Percentiles rank a stretch among this genome's conserved stretches.
Conservation (phyloP, 2,888 invertebrate genomes). For the Microctonus aethiopoides region DNA sequence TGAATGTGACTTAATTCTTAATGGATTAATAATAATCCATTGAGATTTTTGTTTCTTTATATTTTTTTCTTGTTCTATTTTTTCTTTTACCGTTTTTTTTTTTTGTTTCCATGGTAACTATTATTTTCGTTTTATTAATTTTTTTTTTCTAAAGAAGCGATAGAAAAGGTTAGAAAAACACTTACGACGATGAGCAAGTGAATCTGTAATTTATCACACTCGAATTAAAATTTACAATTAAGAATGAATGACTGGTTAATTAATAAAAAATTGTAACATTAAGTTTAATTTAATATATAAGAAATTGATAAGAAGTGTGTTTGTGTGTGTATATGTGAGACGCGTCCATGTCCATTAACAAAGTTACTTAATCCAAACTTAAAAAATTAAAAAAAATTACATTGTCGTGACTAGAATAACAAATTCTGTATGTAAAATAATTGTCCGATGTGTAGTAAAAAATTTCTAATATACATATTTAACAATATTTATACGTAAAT, state of each 20-base stretch:
- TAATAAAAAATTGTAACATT: constrained; percentile 13
- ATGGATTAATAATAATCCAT: constrained; percentile 40
- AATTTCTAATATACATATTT: constrained; percentile 63
- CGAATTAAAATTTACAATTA: constrained; percentile 18
- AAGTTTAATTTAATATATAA: constrained; percentile 30
- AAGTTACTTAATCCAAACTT: constrained; percentile 61
- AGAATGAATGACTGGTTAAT: neutral
- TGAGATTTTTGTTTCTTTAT: constrained; percentile 15
- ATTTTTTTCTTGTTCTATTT: constrained; percentile 13
- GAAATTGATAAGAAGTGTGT: no score
- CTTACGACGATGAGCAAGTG: constrained; percentile 21
- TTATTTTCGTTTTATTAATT: no score
- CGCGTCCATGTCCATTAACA: constrained; percentile 55
- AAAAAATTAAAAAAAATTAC: constrained; percentile 39
- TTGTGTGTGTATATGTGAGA: constrained; percentile 13
- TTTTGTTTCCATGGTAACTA: no score
- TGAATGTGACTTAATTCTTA: constrained; percentile 40
- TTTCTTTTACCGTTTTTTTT: constrained; percentile 22
- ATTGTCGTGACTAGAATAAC: constrained; percentile 58
- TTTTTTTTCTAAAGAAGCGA: constrained; percentile 3
- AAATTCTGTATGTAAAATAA: constrained; percentile 64
- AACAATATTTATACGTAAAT: constrained; percentile 56
- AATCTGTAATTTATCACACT: constrained; percentile 27
- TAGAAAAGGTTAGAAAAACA: neutral
- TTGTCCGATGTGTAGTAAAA: constrained; percentile 62